Evolutionary conservation across 2,113 vertebrate species (phyloP).

Genomic region (Megaptera novaeangliae): DNA sequence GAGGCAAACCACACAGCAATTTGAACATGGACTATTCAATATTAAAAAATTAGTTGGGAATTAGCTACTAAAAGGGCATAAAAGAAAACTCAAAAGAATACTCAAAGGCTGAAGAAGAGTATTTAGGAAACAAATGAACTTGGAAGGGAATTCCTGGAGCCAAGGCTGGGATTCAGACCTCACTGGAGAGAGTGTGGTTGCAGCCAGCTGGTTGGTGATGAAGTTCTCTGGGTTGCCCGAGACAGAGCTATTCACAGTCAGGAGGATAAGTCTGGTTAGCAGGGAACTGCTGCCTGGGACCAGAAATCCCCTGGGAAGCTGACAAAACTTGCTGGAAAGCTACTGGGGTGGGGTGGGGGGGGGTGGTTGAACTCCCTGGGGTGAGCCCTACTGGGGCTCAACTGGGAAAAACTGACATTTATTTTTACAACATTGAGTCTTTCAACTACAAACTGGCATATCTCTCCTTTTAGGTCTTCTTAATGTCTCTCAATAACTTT

Average conservation of each 20-base stretch:
- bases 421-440: not conserved
- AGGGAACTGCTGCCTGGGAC: not conserved
- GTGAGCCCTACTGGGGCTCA: not conserved
- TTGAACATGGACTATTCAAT: not conserved
- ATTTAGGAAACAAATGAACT: not conserved
- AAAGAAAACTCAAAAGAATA: not conserved
- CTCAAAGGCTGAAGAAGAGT: not conserved
- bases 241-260: not conserved
- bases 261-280: not conserved
- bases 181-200: not conserved
- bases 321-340: not conserved
- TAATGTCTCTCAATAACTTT: not conserved
- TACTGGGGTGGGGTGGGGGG: too few relatives aligned
- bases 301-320: not conserved
- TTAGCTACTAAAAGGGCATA: not conserved
- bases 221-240: not conserved
- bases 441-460: not conserved
- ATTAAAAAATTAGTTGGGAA: not conserved
- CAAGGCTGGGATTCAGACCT: not conserved
- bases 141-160: not conserved
- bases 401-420: not conserved
- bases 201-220: not conserved
- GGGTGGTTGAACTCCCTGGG: not conserved
- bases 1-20: not conserved
- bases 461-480: not conserved